Evolutionary conservation across 2,888 invertebrate genomes (phyloP).

Genomic region (Gymnosoma rotundatum): DNA sequence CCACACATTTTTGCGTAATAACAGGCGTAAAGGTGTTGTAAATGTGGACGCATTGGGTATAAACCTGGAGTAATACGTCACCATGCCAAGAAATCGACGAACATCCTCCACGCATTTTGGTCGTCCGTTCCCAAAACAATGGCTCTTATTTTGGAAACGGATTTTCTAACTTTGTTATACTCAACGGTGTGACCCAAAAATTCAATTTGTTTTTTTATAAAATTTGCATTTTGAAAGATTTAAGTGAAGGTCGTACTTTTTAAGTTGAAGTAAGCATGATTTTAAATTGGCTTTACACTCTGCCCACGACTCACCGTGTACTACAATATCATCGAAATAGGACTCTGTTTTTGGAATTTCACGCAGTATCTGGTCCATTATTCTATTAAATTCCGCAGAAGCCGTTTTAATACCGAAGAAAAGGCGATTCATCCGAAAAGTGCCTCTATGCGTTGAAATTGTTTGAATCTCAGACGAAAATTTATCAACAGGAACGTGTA

Average conservation of each 20-base stretch:
- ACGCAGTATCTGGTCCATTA: not conserved
- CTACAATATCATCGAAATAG: not conserved
- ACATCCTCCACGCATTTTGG: conserved; percentile 51
- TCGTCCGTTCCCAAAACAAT: conserved; percentile 1
- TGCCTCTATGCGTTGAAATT: not conserved
- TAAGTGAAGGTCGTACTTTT: not conserved
- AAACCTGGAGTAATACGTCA: conserved; percentile 39
- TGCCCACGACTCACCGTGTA: not conserved
- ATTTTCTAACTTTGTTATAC: not conserved
- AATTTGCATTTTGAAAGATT: not conserved
- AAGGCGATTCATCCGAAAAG: not conserved
- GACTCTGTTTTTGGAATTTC: not conserved
- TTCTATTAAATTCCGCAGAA: not conserved
- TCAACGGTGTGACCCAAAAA: not conserved
- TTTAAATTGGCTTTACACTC: not conserved
- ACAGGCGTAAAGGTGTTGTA: conserved; percentile 38
- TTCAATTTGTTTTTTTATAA: not conserved
- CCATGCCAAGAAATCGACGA: conserved; percentile 46
- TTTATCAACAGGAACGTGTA: not conserved
- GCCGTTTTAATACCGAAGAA: not conserved
- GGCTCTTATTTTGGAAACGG: no score
- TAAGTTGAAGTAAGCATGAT: not conserved
- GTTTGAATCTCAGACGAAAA: not conserved
- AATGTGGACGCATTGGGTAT: conserved; percentile 9
- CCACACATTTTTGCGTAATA: conserved; percentile 17